phyloP scores from a whole-genome alignment of 1,140 invertebrate species.

The Choristoneura fumiferana region DNA sequence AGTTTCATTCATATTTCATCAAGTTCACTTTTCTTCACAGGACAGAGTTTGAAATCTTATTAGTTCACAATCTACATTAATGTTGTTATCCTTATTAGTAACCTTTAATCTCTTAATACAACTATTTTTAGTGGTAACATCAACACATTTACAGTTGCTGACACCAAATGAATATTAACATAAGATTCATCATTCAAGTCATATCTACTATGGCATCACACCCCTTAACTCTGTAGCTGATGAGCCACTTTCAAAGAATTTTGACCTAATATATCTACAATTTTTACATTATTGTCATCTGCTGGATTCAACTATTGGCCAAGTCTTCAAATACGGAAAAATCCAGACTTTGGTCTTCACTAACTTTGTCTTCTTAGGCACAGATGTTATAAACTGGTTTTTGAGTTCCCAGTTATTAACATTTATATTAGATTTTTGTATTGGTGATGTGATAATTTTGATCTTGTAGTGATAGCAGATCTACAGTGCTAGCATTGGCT shows the following conservation, averaged over 20 bases:
- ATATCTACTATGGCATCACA: slow-evolving; percentile 30
- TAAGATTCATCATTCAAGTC: slow-evolving; percentile 33
- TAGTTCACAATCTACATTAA: slow-evolving; percentile 46
- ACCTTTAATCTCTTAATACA: slow-evolving; percentile 46
- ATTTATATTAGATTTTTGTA: neutral
- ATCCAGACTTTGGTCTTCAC: slow-evolving; percentile 26
- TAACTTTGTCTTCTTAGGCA: slow-evolving; percentile 10
- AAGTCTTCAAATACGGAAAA: slow-evolving; percentile 44
- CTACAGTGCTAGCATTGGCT: slow-evolving; percentile 5
- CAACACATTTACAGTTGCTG: slow-evolving; percentile 41
- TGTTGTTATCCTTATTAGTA: slow-evolving; percentile 34
- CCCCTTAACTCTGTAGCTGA: slow-evolving; percentile 28
- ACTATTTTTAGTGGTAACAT: slow-evolving; percentile 43
- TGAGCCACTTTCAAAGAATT: slow-evolving; percentile 28
- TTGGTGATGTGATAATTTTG: neutral
- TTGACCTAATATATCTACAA: slow-evolving; percentile 20
- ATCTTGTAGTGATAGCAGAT: neutral
- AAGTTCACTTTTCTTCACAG: slow-evolving; percentile 24
- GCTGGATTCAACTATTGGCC: slow-evolving; percentile 11
- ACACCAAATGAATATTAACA: slow-evolving; percentile 45
- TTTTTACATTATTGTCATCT: slow-evolving; percentile 15
- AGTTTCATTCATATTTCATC: slow-evolving; percentile 31
- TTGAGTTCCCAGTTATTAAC: neutral
- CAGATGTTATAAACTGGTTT: slow-evolving; percentile 1
- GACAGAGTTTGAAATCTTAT: slow-evolving; percentile 38